phyloP scores from a whole-genome alignment of 2,888 invertebrate genomes.

The Cistogaster globosa region DNA sequence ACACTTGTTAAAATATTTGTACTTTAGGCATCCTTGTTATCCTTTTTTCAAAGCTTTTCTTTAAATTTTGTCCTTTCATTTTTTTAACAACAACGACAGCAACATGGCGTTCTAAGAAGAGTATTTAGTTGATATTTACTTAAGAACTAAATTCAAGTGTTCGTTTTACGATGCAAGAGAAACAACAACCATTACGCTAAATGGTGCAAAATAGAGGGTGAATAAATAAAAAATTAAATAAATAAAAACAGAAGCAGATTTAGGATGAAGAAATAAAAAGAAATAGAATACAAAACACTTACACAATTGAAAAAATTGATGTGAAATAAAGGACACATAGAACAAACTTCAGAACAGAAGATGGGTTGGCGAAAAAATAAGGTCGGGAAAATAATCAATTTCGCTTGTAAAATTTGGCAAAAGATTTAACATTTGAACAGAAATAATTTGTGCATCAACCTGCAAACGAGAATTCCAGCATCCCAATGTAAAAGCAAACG shows the following conservation, averaged over 20 bases:
- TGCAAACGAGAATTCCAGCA: too few species aligned
- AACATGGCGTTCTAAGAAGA: constrained; percentile 3
- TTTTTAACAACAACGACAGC: neutral
- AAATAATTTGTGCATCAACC: too few species aligned
- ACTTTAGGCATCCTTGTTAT: constrained; percentile 76
- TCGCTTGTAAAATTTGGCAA: neutral
- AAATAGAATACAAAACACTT: constrained; percentile 10
- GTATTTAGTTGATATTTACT: constrained; percentile 47
- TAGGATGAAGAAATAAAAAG: neutral
- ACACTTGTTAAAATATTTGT: constrained; percentile 84
- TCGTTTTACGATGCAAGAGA: constrained; percentile 44
- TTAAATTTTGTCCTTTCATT: constrained; percentile 8
- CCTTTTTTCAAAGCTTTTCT: constrained; percentile 65
- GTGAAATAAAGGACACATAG: constrained; percentile 17
- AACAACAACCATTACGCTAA: constrained; percentile 52
- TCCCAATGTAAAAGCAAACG: too few species aligned
- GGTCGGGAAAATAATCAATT: neutral
- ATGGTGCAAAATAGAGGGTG: constrained; percentile 64
- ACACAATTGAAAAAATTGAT: constrained; percentile 48
- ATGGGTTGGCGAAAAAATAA: neutral
- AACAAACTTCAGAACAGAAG: constrained; percentile 13
- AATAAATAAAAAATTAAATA: constrained; percentile 59
- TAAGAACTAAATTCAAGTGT: constrained; percentile 54
- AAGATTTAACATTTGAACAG: neutral
- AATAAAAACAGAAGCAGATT: constrained; percentile 60